These are phyloP conservation scores for Drosophila sucinea DNA, from an alignment of 1,140 invertebrate species.

Conservation along the genomic window DNA sequence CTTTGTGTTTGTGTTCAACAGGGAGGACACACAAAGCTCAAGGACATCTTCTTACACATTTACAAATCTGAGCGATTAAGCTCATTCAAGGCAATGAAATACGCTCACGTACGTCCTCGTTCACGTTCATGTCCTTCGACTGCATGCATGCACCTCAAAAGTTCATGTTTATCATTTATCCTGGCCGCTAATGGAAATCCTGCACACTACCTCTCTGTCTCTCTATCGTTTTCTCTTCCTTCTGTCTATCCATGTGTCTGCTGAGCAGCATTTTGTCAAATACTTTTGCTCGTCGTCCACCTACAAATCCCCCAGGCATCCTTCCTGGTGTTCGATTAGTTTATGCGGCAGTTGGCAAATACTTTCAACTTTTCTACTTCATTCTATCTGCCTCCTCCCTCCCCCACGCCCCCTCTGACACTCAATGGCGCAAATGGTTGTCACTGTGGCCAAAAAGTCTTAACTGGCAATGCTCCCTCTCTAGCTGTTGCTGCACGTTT, in stretches of 20 bases:
- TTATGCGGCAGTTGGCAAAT: conserved; percentile 57
- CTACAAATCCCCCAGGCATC: conserved; percentile 32
- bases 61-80: conserved; percentile 3
- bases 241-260: neutral
- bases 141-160: conserved; percentile 63
- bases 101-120: neutral
- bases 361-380: conserved; percentile 40
- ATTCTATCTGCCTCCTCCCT: conserved; percentile 4
- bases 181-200: conserved; percentile 60
- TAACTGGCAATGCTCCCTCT: conserved; percentile 27
- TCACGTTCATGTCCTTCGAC: neutral
- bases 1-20: conserved; percentile 42
- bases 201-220: conserved; percentile 1
- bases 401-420: neutral
- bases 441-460: conserved; percentile 33
- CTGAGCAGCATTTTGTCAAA: conserved; percentile 50
- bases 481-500: conserved; percentile 57
- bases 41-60: conserved; percentile 28
- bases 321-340: conserved; percentile 64
- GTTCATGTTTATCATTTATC: conserved; percentile 76
- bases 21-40: conserved; percentile 28
- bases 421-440: conserved; percentile 31
- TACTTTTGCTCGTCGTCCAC: conserved; percentile 36
- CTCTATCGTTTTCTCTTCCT: neutral
- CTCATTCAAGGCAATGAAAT: conserved; percentile 3